Percentiles rank a stretch among this genome's conserved stretches.
Conservation (phyloP, 2,888 invertebrate genomes). For the Strigamia transsilvanica region DNA sequence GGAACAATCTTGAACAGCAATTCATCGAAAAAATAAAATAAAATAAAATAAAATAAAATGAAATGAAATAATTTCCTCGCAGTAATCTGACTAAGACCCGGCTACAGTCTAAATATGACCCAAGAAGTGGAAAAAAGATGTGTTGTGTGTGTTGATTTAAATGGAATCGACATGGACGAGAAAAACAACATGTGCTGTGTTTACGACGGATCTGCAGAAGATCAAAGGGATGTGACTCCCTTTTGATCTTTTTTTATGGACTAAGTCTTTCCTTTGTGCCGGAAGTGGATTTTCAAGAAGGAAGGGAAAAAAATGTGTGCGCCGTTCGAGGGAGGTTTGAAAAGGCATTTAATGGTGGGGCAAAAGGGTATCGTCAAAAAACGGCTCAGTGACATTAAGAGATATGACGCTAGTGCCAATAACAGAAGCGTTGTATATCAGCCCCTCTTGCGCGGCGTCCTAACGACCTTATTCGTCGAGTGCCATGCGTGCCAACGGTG, state of each 20-base stretch:
- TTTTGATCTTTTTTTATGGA: background rate
- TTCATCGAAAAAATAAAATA: background rate
- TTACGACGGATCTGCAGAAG: background rate
- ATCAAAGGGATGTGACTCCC: background rate
- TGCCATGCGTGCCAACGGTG: background rate
- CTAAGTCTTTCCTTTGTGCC: background rate
- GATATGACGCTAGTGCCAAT: background rate
- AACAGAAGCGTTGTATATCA: background rate
- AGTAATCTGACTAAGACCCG: background rate
- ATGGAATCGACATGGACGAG: background rate
- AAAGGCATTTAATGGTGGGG: background rate
- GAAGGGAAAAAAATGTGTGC: no score
- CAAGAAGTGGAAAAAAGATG: background rate
- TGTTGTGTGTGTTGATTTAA: background rate
- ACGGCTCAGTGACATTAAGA: background rate
- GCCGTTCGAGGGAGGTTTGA: background rate
- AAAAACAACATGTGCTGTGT: slow-evolving; percentile 18
- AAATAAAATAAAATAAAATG: background rate
- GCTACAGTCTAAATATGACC: no score
- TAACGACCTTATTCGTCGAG: slow-evolving; percentile 16
- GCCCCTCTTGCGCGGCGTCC: background rate
- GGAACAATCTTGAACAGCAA: background rate
- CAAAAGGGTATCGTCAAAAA: no score
- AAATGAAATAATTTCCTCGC: background rate
- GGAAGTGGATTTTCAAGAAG: background rate